Evolutionary conservation across 1,140 invertebrate species (phyloP), one percentile per base, ranked within the genome.

Genomic region (Trinorchestia longiramus): DNA sequence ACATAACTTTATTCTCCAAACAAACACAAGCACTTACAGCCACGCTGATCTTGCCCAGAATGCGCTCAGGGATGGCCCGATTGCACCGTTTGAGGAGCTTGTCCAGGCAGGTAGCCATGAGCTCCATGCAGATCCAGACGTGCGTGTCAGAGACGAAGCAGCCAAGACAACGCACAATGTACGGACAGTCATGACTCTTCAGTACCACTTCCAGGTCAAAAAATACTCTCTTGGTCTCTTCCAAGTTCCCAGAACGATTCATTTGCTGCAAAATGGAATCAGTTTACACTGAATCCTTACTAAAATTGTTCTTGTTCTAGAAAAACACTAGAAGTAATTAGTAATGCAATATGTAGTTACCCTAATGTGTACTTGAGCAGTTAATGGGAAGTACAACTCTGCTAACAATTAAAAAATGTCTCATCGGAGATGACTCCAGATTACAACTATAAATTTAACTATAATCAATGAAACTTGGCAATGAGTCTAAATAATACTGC

Each of bases 131-230:
- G 96, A 98, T 98, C 98, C 98, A 98, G 40, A 98, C 98, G 97
- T 98, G 97, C 0, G 98, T 98, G 97, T 99, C 98, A 0, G 99
- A 99, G 47, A 99, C 99, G 97, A 99, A 99, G 97, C 99, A 99
- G 44, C 99, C 99, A 97, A 99, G 98, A 97, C 99, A 99, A 97
- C 99, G 98, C 95, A 99, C 99, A 97, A 99, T 99, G 97, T 99
- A 99, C 42, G 98, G 99, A 98, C 99, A 99, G 97, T 99, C 99
- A 97, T 99, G 98, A 91, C 99, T 99, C 97, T 99, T 99, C 28
- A 99, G 98, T 57, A 99, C 99, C 57, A 99, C 99, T 97, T 99
- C 99, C 96, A 99, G 98, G 97, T 99, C 99, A 99, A 99, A 99
- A 94, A 99, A 98, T 95, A 99, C 99, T 97, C 99, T 98, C 97